Evolutionary conservation across 2,113 vertebrate species (phyloP).

Genomic region (Oreochromis niloticus): DNA sequence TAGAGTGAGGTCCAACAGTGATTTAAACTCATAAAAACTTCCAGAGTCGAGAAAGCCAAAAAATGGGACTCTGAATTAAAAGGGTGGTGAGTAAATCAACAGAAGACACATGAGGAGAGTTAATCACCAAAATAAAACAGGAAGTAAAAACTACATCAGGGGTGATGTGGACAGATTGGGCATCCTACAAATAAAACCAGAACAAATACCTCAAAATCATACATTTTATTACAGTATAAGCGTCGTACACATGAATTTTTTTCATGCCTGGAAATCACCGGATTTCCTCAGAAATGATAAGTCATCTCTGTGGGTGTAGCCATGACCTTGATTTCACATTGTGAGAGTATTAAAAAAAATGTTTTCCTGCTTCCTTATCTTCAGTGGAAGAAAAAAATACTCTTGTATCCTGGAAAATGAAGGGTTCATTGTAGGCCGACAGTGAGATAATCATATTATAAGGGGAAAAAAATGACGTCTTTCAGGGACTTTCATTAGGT

Average conservation of each 20-base stretch:
- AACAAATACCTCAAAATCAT: not conserved
- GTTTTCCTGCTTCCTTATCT: not conserved
- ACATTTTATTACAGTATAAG: not conserved
- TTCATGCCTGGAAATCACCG: not conserved
- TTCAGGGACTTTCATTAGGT: not conserved
- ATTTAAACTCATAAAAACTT: not conserved
- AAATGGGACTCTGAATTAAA: not conserved
- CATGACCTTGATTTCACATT: accelerated
- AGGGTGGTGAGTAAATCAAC: not conserved
- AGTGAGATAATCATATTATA: not conserved
- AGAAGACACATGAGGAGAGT: not conserved
- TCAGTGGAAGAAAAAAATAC: not conserved
- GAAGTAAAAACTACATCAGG: not conserved
- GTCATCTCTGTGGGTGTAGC: not conserved
- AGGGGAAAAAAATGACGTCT: not conserved
- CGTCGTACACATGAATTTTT: accelerated
- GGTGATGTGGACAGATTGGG: not conserved
- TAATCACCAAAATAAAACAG: not conserved
- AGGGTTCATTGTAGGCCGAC: not conserved
- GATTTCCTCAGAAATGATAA: too few relatives aligned
- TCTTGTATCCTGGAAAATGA: not conserved
- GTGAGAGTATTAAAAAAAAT: not conserved
- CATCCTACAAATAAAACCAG: not conserved
- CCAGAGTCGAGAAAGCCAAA: accelerated
- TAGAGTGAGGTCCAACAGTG: accelerated